phyloP scores from a whole-genome alignment of 2,888 invertebrate genomes.

The Siphlonurus alternatus region DNA sequence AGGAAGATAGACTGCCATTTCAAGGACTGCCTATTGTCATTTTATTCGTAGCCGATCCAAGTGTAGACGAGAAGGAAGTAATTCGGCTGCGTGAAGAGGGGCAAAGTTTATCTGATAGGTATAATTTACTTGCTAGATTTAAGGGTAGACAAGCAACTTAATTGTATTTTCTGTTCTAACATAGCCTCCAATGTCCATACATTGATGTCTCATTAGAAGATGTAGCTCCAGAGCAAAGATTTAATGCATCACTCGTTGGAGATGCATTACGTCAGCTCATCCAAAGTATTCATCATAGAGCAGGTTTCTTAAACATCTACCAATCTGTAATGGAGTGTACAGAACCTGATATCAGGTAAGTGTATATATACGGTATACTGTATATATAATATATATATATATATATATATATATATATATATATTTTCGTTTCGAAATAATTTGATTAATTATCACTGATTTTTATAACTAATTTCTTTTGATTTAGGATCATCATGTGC shows the following conservation, averaged over 20 bases:
- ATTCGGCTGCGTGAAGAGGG: conserved; percentile 74
- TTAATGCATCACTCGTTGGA: conserved; percentile 26
- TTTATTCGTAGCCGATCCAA: conserved; percentile 73
- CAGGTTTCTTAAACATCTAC: conserved; percentile 53
- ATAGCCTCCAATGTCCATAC: conserved; percentile 68
- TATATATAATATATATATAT: neutral
- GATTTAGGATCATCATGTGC: conserved; percentile 70
- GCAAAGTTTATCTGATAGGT: conserved; percentile 77
- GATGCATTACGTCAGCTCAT: conserved; percentile 59
- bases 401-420: neutral
- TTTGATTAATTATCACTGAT: neutral
- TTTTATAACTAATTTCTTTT: neutral
- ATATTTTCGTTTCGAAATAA: neutral
- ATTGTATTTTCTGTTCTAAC: conserved; percentile 13
- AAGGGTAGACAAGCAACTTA: neutral
- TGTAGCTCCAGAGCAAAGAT: conserved; percentile 14
- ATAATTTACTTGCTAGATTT: conserved; percentile 15
- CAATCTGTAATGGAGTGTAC: conserved; percentile 61
- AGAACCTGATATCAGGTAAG: conserved; percentile 65
- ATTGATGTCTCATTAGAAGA: conserved; percentile 53
- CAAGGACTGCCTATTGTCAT: conserved; percentile 77
- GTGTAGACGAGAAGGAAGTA: conserved; percentile 70
- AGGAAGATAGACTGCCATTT: conserved; percentile 74
- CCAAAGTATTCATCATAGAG: conserved; percentile 59
- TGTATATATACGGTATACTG: neutral